These are phyloP conservation scores for Lasioglossum lativentre DNA, from an alignment of 2,888 invertebrate species.

Conservation along the genomic window DNA sequence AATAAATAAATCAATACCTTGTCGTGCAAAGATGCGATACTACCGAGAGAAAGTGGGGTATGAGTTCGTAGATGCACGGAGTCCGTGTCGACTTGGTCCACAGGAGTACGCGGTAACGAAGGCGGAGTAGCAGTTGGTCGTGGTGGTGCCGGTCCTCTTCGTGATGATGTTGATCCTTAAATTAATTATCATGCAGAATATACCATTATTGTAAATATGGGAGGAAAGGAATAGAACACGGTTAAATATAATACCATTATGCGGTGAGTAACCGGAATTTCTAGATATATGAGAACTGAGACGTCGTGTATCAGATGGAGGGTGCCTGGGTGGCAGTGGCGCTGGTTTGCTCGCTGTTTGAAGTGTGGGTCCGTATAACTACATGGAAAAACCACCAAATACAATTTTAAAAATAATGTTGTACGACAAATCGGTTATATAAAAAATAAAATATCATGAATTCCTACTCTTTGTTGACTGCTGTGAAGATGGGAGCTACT, in stretches of 20 bases:
- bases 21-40: slow-evolving; percentile 92
- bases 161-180: slow-evolving; percentile 85
- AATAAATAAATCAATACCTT: slow-evolving; percentile 85
- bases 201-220: slow-evolving; percentile 7
- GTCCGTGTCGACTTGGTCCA: slow-evolving; percentile 84
- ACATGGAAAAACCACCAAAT: slow-evolving; percentile 26
- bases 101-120: slow-evolving; percentile 87
- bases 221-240: background rate
- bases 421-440: background rate
- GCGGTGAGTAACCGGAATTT: slow-evolving; percentile 84
- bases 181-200: background rate
- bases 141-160: slow-evolving; percentile 86
- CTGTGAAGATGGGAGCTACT: slow-evolving; percentile 80
- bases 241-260: slow-evolving; percentile 78
- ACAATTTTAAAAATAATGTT: background rate
- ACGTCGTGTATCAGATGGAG: slow-evolving; percentile 84
- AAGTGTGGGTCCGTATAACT: slow-evolving; percentile 81
- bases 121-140: slow-evolving; percentile 87
- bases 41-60: slow-evolving; percentile 90
- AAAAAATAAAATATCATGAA: background rate
- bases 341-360: slow-evolving; percentile 86
- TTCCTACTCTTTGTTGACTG: slow-evolving; percentile 84
- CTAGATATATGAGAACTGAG: slow-evolving; percentile 82
- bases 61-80: slow-evolving; percentile 85
- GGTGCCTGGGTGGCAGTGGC: slow-evolving; percentile 86